Evolutionary conservation across 2,888 invertebrate genomes (phyloP), one percentile per base, ranked within the genome.

Genomic region (Oithona nana): DNA sequence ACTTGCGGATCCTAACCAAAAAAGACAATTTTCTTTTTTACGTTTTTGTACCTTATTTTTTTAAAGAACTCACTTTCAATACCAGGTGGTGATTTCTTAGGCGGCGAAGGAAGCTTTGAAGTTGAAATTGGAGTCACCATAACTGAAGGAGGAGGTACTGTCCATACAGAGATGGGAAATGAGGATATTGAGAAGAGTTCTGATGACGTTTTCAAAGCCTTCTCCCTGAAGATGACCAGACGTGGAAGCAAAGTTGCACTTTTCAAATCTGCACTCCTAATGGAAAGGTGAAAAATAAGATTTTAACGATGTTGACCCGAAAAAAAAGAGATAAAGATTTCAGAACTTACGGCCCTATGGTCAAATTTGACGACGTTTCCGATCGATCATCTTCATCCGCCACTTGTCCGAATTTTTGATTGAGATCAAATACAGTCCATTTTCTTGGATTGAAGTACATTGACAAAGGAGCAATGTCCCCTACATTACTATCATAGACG

Each of bases 401-500:
- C 22, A 26, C 26, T 52, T 52, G 54, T 1, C 31, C 57, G 26
- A 57, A 57, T 31, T 57, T 57, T 16, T 57, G 57, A 28, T 61
- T 61, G 28, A 61, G 22, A 20, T 61, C 61, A 20, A 30, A 11
- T 3, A 61, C 61, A 29, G 61, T 50, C 30, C 49, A 29, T 54
- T 31, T 51, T 28, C 54, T 31, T 6, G 61, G 61, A 6, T 61
- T 61, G 49, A 61, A 61, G 54, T 61, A 61, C 3, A 54, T 54
- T 1, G 52, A 28, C 26, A 61, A 22, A 1, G 61, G 26, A n/a
- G 61, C 28, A 16, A 61, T 61, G 49, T 61, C 61, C 11, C 61
- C 61, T 13, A 61, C 61, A 52, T 61, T 61, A 3, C 52, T 54
- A 26, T 61, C 61, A 52, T 61, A 61, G 4, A 61, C 61, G 22